Evolutionary conservation across 2,888 invertebrate species (phyloP), one percentile per base, ranked within the genome.

Genomic region (Macrophya annulata): DNA sequence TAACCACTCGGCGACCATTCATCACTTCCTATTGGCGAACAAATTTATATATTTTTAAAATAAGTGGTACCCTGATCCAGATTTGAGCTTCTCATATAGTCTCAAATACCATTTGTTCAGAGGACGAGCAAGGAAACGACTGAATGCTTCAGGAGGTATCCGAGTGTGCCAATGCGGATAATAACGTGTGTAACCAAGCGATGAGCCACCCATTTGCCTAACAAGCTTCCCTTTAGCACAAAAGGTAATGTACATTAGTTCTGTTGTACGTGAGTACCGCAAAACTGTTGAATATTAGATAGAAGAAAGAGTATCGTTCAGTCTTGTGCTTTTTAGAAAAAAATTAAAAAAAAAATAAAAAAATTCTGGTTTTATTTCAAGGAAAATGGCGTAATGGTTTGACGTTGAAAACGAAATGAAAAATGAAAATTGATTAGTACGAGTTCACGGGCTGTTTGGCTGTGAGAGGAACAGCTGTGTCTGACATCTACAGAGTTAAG

Each of bases 401-500:
- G 55, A 55, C 55, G 55, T 55, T 6, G 6, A n/a, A 55, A 55
- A 55, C n/a, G 55, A 71, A 40, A 71, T 17, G 37, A 40, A 71
- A 40, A 71, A n/a, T 55, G 51, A 40, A 4, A 59, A 81, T 81
- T 81, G 81, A 81, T 81, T 81, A 62, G 62, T 43, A 21, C 55
- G 31, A 51, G 79, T 62, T 59, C n/a, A 62, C 59, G 62, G 40
- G 59, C 6, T 17, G 79, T 62, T 81, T 55, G 77, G 6, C 31
- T 37, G 77, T 55, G 55, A 55, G 48, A 77, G 31, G 17, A 77
- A 55, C 77, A 77, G 31, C 77, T 77, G 77, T 51, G 48, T 77
- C 77, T 77, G 77, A 55, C 77, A 55, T 77, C 40, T 10, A 55
- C 55, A 37, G 77, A 77, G 77, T 31, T 77, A 55, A 77, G 77